Conservation (phyloP, 1,140 invertebrate species). For the Ladona fulva region DNA sequence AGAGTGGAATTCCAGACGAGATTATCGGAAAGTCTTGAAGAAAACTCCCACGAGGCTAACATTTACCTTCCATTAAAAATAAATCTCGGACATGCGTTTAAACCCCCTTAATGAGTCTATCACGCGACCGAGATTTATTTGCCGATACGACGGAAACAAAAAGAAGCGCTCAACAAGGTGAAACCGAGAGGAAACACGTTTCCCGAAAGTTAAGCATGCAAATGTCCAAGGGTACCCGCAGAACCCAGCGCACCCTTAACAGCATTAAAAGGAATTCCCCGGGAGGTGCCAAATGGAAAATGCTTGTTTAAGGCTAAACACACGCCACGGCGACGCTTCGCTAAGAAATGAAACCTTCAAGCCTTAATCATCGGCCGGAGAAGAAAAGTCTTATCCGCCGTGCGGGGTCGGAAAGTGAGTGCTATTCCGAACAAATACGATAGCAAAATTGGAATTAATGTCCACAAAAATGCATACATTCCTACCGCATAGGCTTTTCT, state of each 20-base stretch:
- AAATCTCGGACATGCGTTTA: too few species aligned
- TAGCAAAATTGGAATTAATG: too few species aligned
- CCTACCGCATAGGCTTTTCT: too few species aligned
- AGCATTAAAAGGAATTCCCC: slow-evolving; percentile 1
- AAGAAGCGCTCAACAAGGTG: background rate
- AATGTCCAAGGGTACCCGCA: background rate
- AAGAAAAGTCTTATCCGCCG: background rate
- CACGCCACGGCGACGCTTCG: background rate
- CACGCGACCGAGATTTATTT: background rate
- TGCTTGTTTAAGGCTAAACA: background rate
- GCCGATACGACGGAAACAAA: background rate
- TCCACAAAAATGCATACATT: too few species aligned
- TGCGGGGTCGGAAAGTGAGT: too few species aligned
- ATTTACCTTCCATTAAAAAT: too few species aligned
- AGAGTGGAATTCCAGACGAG: too few species aligned
- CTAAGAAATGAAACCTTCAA: background rate
- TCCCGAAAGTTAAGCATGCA: background rate
- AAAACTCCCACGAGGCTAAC: too few species aligned
- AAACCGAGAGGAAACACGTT: background rate
- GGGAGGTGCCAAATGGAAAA: background rate
- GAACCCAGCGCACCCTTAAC: background rate
- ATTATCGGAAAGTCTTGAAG: too few species aligned
- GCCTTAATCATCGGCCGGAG: background rate
- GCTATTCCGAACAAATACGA: too few species aligned
- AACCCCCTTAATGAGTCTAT: background rate